These are phyloP conservation scores for Apamea monoglypha DNA, from an alignment of 2,888 invertebrate species.

Conservation along the genomic window DNA sequence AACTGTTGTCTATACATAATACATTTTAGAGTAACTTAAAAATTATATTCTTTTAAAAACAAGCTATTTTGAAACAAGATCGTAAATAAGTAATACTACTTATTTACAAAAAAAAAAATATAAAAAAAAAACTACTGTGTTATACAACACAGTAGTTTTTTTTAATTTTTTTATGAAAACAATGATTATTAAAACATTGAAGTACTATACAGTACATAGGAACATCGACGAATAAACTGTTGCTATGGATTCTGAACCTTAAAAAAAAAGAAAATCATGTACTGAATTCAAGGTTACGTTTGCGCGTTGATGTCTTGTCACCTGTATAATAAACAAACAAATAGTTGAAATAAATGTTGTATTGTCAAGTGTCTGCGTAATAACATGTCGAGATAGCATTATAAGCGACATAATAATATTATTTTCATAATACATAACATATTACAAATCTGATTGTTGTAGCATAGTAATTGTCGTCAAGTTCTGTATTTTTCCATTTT, in stretches of 20 bases:
- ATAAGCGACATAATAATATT: constrained; percentile 28
- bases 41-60: constrained; percentile 23
- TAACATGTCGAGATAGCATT: constrained; percentile 53
- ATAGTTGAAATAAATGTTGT: constrained; percentile 11
- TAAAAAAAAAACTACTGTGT: neutral
- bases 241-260: neutral
- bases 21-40: constrained; percentile 14
- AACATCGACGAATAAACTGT: neutral
- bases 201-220: neutral
- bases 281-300: neutral
- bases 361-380: constrained; percentile 28
- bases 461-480: constrained; percentile 24
- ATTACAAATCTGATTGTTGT: constrained; percentile 35
- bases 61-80: constrained; percentile 19
- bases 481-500: constrained; percentile 28
- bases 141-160: constrained; percentile 2
- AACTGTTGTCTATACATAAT: constrained; percentile 56
- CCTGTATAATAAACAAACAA: constrained; percentile 14
- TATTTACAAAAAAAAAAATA: constrained; percentile 28
- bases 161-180: constrained; percentile 13
- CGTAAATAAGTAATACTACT: neutral
- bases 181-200: constrained; percentile 20
- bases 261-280: neutral
- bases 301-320: neutral
- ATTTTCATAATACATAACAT: constrained; percentile 8